phyloP scores from a whole-genome alignment of 2,113 vertebrate species.

The Xiphophorus hellerii region DNA sequence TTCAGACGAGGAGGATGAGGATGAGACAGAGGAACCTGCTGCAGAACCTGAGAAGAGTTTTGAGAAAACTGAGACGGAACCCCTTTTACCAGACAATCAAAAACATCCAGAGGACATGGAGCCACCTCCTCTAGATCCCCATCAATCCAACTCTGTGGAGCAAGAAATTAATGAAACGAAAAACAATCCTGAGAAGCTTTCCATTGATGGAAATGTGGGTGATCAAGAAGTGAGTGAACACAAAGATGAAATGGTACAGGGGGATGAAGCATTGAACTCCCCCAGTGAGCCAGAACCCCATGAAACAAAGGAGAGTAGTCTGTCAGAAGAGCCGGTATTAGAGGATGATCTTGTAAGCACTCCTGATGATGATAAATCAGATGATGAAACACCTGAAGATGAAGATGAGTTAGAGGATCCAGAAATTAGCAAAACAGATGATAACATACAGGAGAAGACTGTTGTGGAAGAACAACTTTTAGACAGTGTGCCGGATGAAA shows the following conservation, averaged over 20 bases:
- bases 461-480: constrained; percentile 23
- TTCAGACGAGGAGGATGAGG: constrained; percentile 69
- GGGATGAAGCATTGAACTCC: constrained; percentile 26
- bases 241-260: not conserved
- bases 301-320: constrained; percentile 19
- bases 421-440: not conserved
- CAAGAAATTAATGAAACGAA: constrained; percentile 4
- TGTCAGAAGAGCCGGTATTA: not conserved
- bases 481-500: constrained; percentile 6
- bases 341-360: constrained; percentile 3
- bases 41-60: constrained; percentile 11
- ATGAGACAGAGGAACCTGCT: constrained; percentile 44
- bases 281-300: constrained; percentile 10
- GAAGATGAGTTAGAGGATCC: not conserved
- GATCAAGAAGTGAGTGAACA: constrained; percentile 3
- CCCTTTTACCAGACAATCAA: constrained; percentile 14
- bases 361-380: not conserved
- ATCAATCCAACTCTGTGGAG: constrained; percentile 6
- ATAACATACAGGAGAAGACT: constrained; percentile 6
- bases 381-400: constrained; percentile 17
- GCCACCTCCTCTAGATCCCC: constrained; percentile 13
- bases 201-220: constrained; percentile 22
- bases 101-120: constrained; percentile 31
- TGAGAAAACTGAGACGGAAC: constrained; percentile 27
- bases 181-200: constrained; percentile 1